Base-by-base conservation (phyloP, 2,113 vertebrate genomes). In the Canis aureus region DNA sequence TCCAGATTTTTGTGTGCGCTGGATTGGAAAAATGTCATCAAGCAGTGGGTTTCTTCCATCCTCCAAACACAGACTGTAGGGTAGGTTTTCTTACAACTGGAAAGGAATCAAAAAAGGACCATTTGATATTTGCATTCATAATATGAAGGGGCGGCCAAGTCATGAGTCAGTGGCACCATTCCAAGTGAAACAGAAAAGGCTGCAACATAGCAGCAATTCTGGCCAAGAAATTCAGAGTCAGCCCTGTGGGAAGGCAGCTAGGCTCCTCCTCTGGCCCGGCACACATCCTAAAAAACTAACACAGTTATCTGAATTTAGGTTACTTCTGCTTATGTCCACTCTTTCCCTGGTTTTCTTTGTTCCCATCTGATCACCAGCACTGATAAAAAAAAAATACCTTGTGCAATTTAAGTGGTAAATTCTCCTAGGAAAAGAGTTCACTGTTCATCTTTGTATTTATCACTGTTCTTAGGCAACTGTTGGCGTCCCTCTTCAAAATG, bases 1-100 rank as follows among this genome's bases (percentile, higher is more conserved):
- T 97, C 87, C 95, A 97, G 84, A 94, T 92, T 96, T 95, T 59
- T 95, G 88, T 95, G 35, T 96, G 88, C 3, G 0, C 53, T 91
- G 60, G 78, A 19, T 91, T 95, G 38, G 35, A 92, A 97, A 97
- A 92, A 92, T 90, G 59, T 73, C 84, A n/a, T 88, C 94, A 60
- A 96, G 95, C 35, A 53, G 71, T 0, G 2, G 32, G 13, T 88
- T 83, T 91, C 59, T 91, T 95, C 91, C 82, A 16, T 88, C 43
- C 85, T 73, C 66, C 71, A 94, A 95, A 93, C 15, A 53, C 38
- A 96, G 78, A 69, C 23, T 25, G 35, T 57, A 55, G 64, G n/a
- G 79, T 89, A 71, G 49, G 49, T 81, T 88, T 95, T 90, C 91
- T 96, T 55, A 78, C 76, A 73, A 25, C 69, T 89, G 76, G 38